Evolutionary conservation across 37 sponge, comb jelly and placozoan genomes (phyloP).

Genomic region (Geodia barretti): DNA sequence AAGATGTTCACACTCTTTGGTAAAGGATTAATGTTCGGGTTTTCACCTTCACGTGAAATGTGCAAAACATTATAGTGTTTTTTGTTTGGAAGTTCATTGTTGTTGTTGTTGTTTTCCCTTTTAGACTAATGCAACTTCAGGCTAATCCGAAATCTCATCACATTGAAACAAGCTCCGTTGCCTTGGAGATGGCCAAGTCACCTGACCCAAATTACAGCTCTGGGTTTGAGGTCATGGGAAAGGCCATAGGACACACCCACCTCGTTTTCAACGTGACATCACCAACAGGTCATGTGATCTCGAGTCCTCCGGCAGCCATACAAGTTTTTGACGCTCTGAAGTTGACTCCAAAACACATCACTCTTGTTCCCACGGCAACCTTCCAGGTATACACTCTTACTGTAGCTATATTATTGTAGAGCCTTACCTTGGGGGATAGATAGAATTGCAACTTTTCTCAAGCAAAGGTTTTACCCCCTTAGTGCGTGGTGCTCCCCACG

Average conservation of each 20-base stretch:
- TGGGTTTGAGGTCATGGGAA: conserved; percentile 58
- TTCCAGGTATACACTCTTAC: conserved; percentile 64
- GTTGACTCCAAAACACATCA: conserved; percentile 58
- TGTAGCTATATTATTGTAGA: too few relatives aligned
- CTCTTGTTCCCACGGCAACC: conserved; percentile 63
- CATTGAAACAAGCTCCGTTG: conserved; percentile 46
- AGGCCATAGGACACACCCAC: conserved; percentile 64
- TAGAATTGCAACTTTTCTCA: too few relatives aligned
- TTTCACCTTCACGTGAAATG: background rate
- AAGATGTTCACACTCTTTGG: too few relatives aligned
- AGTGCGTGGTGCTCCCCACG: too few relatives aligned
- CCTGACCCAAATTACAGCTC: conserved; percentile 20
- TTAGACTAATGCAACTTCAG: conserved; percentile 62
- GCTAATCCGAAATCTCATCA: conserved; percentile 54
- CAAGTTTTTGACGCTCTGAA: conserved; percentile 71
- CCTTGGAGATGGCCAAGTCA: background rate
- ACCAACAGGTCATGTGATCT: conserved; percentile 39
- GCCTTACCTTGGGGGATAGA: too few relatives aligned
- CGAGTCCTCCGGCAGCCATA: conserved; percentile 74
- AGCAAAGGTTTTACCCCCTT: too few relatives aligned
- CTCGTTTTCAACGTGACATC: conserved; percentile 79
- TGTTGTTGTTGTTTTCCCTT: too few relatives aligned
- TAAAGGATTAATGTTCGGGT: conserved; percentile 4
- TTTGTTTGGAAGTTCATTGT: background rate
- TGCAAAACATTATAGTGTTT: background rate